These are phyloP conservation scores for Philypnodon macrostomus DNA, from an alignment of 2,797 vertebrate species.

Conservation along the genomic window DNA sequence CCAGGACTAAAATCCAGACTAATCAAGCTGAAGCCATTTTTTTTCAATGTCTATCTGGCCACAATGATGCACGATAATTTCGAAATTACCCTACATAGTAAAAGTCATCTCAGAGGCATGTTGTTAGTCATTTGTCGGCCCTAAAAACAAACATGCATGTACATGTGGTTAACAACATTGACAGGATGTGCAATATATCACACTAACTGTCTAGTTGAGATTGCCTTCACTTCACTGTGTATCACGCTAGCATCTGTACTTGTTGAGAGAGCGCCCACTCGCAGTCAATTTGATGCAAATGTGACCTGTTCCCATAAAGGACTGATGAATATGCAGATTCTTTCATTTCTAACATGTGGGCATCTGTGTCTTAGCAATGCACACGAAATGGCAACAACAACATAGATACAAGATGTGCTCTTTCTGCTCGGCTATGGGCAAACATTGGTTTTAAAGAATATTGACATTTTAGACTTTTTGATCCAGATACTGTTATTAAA, in stretches of 20 bases:
- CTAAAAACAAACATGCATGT: conserved; percentile 28
- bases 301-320: conserved; percentile 32
- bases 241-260: conserved; percentile 24
- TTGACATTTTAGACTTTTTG: conserved; percentile 3
- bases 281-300: conserved; percentile 33
- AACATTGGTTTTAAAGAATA: conserved; percentile 2
- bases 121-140: conserved; percentile 34
- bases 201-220: conserved; percentile 29
- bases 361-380: conserved; percentile 12
- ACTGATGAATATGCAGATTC: conserved; percentile 47
- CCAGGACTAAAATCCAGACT: no score
- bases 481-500: no score
- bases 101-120: conserved; percentile 20
- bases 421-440: conserved; percentile 10
- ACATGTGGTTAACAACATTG: conserved; percentile 6
- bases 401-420: neutral
- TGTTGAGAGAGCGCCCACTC: conserved; percentile 21
- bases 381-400: conserved; percentile 5
- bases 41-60: no score
- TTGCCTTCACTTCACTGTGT: conserved; percentile 27
- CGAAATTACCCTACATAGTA: no score
- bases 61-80: no score
- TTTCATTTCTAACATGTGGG: conserved; percentile 19
- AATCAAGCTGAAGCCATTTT: no score
- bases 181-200: conserved; percentile 28